phyloP scores from a whole-genome alignment of 2,113 vertebrate genomes.

The Centropus bengalensis region DNA sequence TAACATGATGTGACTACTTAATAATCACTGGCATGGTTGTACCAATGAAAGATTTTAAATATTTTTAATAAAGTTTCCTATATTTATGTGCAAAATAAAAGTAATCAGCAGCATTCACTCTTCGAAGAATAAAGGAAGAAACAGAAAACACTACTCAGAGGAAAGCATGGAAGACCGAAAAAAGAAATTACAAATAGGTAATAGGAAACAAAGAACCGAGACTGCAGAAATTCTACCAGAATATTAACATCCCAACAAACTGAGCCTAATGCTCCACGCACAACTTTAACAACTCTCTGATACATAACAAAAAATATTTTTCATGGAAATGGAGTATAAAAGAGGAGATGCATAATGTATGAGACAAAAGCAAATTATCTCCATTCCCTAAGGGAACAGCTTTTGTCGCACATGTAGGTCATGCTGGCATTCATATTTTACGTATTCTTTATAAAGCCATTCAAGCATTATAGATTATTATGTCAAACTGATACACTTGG shows the following conservation, averaged over 20 bases:
- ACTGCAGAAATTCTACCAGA: not conserved
- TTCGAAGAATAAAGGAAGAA: not conserved
- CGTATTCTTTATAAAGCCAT: constrained; percentile 43
- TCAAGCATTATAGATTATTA: constrained; percentile 63
- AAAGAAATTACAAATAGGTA: not conserved
- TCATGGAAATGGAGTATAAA: constrained; percentile 29
- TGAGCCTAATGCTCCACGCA: constrained; percentile 10
- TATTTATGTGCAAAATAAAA: not conserved
- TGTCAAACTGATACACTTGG: constrained; percentile 46
- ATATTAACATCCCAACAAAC: not conserved
- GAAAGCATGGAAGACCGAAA: not conserved
- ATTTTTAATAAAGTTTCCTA: not conserved
- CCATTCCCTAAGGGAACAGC: constrained; percentile 48
- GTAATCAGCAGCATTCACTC: not conserved
- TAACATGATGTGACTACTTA: not conserved
- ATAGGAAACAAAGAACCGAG: not conserved
- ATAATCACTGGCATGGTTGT: not conserved
- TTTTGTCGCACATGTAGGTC: constrained; percentile 67
- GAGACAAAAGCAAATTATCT: constrained; percentile 66
- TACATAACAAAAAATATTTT: constrained; percentile 36
- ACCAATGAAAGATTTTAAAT: not conserved
- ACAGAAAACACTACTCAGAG: not conserved
- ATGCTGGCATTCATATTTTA: constrained; percentile 49
- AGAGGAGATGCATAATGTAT: constrained; percentile 44
- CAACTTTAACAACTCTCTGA: constrained; percentile 11